Base-by-base conservation (phyloP, 2,113 vertebrate genomes). In the Sminthopsis crassicaudata region DNA sequence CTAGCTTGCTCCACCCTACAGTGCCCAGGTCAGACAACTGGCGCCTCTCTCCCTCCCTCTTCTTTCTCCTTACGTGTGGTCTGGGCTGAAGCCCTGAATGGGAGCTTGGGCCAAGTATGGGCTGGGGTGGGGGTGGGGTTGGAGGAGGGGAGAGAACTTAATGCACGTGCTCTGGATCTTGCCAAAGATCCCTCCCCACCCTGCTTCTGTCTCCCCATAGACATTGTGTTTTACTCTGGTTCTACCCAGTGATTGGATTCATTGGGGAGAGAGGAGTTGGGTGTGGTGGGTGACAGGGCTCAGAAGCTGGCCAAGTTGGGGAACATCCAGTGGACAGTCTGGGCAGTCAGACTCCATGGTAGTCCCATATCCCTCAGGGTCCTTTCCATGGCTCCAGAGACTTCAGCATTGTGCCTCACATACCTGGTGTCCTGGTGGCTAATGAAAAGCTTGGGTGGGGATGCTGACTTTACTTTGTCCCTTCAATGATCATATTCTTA, bases 101-200 rank as follows among this genome's bases (percentile, higher is more conserved):
- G 1, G 19, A 84, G n/a, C n/a, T 84, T 84, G n/a, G 67, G 67
- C 67, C 67, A 84, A 84, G 67, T 84, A 76, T 84, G 67, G 60
- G 84, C 53, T 94, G 91, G 96, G 96, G 88, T 91, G 94, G 90
- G 96, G 96, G 8, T 94, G 93, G 90, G 96, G 22, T 42, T 4
- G 57, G 30, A 67, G 95, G 96, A 88, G 92, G 96, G 93, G 95
- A 96, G 10, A 94, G 94, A 89, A 96, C 10, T 50, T 84, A 90
- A 42, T 94, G 93, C 94, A 48, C 5, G 26, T 92, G 92, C 67
- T 54, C 89, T 91, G 92, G 60, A 60, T 88, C 89, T 94, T 54
- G 60, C 96, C 95, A 92, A 84, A 92, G 95, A 92, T 91, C 95
- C 91, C 97, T 1, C 97, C 97, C 96, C 96, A 96, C 96, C 97